Evolutionary conservation across 2,113 vertebrate species (phyloP).

Genomic region (Dascyllus trimaculatus): DNA sequence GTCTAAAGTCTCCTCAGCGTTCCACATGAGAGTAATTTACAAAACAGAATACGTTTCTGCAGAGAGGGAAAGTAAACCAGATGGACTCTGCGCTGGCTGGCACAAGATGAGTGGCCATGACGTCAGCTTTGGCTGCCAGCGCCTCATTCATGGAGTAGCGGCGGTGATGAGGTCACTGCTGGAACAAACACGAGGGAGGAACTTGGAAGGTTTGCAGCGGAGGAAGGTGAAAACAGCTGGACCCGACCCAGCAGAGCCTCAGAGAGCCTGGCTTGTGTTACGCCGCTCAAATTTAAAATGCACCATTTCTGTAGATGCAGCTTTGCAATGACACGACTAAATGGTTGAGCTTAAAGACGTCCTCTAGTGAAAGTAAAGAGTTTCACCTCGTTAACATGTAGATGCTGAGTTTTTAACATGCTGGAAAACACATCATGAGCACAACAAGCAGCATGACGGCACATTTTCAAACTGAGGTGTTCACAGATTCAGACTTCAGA

Average conservation of each 20-base stretch:
- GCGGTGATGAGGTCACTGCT: constrained; percentile 35
- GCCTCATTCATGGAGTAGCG: constrained; percentile 22
- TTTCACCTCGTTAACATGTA: too few species aligned
- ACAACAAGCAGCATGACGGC: too few species aligned
- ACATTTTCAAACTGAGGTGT: too few species aligned
- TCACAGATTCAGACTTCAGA: too few species aligned
- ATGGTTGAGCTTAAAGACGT: too few species aligned
- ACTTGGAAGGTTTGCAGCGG: background rate
- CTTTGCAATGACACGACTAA: too few species aligned
- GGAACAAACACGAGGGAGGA: background rate
- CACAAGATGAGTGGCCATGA: background rate
- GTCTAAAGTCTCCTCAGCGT: background rate
- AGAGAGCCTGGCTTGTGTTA: too few species aligned
- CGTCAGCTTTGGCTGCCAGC: background rate
- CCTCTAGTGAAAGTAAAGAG: too few species aligned
- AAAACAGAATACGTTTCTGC: background rate
- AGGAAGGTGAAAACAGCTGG: background rate
- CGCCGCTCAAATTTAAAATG: too few species aligned
- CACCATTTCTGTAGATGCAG: too few species aligned
- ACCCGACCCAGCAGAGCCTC: background rate
- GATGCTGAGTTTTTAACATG: too few species aligned
- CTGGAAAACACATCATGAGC: too few species aligned
- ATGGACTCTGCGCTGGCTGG: constrained; percentile 6
- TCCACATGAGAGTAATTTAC: constrained; percentile 21
- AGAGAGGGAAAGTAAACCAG: background rate